Evolutionary conservation across 2,113 vertebrate species (phyloP), one percentile per base, ranked within the genome.

Genomic region (Sakesphorus luctuosus): DNA sequence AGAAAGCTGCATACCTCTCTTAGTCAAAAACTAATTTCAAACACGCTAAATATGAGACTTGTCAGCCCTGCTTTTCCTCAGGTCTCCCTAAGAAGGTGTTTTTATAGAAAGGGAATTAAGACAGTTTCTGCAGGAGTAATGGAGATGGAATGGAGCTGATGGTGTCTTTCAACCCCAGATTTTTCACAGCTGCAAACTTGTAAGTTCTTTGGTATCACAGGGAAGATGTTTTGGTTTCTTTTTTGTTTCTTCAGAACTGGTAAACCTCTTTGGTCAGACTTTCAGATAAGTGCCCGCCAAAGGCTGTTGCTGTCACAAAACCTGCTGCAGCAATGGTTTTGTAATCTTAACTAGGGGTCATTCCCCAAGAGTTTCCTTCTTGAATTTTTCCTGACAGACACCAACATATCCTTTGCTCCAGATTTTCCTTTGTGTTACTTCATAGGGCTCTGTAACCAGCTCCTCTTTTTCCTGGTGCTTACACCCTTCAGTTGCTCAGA

Each of bases 11-110:
- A 52, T 26, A 55, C 4, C 26, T 83, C 15, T 90, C 31, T 79
- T 61, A 94, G 85, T 75, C 90, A 94, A 78, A 80, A 89, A 4
- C 20, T 95, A 78, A 84, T 93, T 94, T 88, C 75, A 95, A 14
- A 31, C 17, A 9, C n/a, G 72, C 29, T 52, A 35, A 82, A 8
- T 69, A 40, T 65, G 35, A 91, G 36, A n/a, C 19, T 89, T 65
- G 50, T 89, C 43, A 66, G 29, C 21, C 31, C 6, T 71, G 35
- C 10, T 93, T 86, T 76, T 43, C 52, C 69, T 81, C 13, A 61
- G 72, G 61, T 86, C 2, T 38, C 61, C 66, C 7, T 6, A 79
- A 17, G 13, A 36, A 53, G 53, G 19, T 17, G 4, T 35, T 84
- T 79, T 92, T 74, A 84, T 59, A 77, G 23, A 59, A 84, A 67